Conservation (phyloP, 2,888 invertebrate species). For the Atrina japonica region DNA sequence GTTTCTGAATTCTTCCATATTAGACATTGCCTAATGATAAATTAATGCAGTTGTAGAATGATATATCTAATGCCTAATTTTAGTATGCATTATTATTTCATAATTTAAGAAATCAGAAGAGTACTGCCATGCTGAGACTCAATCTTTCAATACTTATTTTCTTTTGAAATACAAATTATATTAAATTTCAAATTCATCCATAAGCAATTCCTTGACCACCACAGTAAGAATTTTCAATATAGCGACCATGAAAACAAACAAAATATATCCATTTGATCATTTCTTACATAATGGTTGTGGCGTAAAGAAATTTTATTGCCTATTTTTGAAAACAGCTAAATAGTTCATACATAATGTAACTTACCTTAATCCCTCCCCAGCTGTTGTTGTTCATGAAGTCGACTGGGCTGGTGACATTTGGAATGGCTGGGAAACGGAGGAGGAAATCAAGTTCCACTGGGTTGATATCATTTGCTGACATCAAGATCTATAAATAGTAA, state of each 20-base stretch:
- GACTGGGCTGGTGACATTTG: conserved; percentile 95
- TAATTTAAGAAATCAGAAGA: not conserved
- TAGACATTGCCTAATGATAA: conserved; percentile 86
- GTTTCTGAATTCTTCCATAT: conserved; percentile 94
- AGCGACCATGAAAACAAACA: too few relatives aligned
- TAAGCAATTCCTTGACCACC: too few relatives aligned
- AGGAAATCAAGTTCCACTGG: conserved; percentile 94
- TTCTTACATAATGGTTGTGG: too few relatives aligned
- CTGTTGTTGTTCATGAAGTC: conserved; percentile 95
- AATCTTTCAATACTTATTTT: too few relatives aligned
- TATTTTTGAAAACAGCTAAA: too few relatives aligned
- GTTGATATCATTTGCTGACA: conserved; percentile 93
- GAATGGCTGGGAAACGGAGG: conserved; percentile 94
- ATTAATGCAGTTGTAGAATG: not conserved
- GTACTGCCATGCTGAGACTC: too few relatives aligned
- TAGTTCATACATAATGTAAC: too few relatives aligned
- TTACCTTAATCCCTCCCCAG: conserved; percentile 95
- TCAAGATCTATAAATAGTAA: conserved; percentile 87
- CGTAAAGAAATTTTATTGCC: too few relatives aligned
- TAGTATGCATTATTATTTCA: not conserved
- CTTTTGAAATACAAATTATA: too few relatives aligned
- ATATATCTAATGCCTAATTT: not conserved
- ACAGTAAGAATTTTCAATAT: too few relatives aligned
- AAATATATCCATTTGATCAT: too few relatives aligned
- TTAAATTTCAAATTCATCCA: too few relatives aligned